Conservation (phyloP, 2,113 vertebrate species). For the Siniperca knerii region DNA sequence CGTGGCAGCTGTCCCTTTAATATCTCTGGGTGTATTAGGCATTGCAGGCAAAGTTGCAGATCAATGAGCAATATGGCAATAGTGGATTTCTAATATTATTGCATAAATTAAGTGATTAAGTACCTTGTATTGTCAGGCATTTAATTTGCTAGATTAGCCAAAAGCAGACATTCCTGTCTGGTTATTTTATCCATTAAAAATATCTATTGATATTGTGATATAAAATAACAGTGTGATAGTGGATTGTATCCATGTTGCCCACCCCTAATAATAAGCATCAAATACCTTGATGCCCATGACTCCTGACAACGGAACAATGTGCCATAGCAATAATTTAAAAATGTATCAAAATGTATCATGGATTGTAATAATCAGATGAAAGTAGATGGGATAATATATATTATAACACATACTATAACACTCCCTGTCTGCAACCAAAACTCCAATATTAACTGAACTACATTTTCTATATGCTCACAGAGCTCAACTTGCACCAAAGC, state of each 20-base stretch:
- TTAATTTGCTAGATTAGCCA: neutral
- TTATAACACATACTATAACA: no score
- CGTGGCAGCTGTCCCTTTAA: neutral
- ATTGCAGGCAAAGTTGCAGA: neutral
- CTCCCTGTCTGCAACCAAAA: neutral
- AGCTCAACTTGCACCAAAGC: neutral
- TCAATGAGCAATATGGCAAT: neutral
- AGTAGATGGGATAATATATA: neutral
- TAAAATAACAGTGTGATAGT: neutral
- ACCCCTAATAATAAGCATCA: neutral
- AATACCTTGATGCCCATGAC: neutral
- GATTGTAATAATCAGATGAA: neutral
- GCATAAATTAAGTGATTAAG: neutral
- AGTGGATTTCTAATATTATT: neutral
- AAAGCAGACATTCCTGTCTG: neutral
- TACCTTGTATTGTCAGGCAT: neutral
- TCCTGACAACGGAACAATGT: neutral
- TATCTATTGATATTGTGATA: neutral
- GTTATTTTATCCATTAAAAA: neutral
- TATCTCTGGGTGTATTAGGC: neutral
- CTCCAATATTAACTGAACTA: neutral
- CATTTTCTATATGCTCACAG: neutral
- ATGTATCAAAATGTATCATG: neutral
- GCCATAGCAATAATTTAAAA: neutral
- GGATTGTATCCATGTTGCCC: neutral